phyloP scores from a whole-genome alignment of 2,888 invertebrate species.

The Lithosia quadra region DNA sequence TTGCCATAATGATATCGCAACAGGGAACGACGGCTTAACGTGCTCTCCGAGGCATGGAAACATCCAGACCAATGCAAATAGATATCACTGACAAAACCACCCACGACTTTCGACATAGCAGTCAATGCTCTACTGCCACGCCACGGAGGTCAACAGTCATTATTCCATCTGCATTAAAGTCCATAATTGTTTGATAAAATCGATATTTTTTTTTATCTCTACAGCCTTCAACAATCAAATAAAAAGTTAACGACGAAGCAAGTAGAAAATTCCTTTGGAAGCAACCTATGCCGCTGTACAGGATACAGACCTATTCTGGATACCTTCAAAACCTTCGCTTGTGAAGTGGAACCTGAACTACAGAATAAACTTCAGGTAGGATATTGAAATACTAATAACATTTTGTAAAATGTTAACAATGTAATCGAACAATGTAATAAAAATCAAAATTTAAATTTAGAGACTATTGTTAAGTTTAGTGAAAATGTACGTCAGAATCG shows the following conservation, averaged over 20 bases:
- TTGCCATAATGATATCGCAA: no score
- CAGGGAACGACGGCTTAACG: no score
- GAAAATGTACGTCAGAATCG: no score
- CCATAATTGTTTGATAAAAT: neutral
- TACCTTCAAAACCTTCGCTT: constrained; percentile 91
- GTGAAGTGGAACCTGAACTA: constrained; percentile 84
- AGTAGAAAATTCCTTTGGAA: constrained; percentile 91
- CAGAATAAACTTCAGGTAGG: constrained; percentile 71
- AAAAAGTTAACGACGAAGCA: constrained; percentile 86
- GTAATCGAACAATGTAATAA: no score
- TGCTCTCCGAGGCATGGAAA: no score
- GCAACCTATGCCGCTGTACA: constrained; percentile 93
- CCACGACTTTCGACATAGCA: neutral
- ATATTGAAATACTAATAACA: neutral
- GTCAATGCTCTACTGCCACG: neutral
- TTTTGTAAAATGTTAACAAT: neutral
- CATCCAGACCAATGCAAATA: no score
- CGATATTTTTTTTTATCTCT: neutral
- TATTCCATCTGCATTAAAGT: neutral
- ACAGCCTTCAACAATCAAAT: constrained; percentile 59
- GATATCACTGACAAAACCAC: no score
- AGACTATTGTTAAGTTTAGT: no score
- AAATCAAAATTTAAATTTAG: no score
- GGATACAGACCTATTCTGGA: constrained; percentile 93
- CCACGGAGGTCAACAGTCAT: neutral